Evolutionary conservation across 2,113 vertebrate species (phyloP), one percentile per base, ranked within the genome.

Genomic region (Rutilus rutilus): DNA sequence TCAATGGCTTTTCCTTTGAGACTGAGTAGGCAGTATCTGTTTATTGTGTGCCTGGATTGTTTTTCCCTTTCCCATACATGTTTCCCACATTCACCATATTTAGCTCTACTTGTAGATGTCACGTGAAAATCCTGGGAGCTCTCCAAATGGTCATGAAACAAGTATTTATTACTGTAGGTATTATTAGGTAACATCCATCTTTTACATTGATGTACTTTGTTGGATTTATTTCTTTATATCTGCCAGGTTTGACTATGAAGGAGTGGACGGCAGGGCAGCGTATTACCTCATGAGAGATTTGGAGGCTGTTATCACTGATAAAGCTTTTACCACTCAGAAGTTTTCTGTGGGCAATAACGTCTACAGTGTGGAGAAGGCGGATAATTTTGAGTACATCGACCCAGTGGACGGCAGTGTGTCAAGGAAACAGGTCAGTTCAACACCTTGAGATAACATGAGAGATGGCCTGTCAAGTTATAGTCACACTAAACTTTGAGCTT

Each of bases 301-400:
- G 92, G 97, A 99, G 89, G 93, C 93, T 69, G 93, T 97, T 84
- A 95, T 99, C 90, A 95, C 94, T 62, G 97, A 97, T 92, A 99
- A 99, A 91, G 95, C 97, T 0, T 99, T 99, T 93, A 93, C 92
- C 59, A 97, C 92, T 91, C 98, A 99, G 91, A 97, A 98, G 93
- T 99, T 99, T 91, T 97, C 98, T 8, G 98, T 99, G 73, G 98
- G 97, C 78, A 97, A 90, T 91, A 95, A 92, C 52, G 90, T 98
- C 89, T 99, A 97, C 94, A 96, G 93, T 4, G 97, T 99, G 92
- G 96, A 97, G 78, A 97, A 95, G 94, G 95, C 97, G 6, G 97
- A 97, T 92, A 98, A 96, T 93, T 99, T 98, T 78, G 97, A 99
- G 90, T 99, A 99, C 62, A 94, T 97, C 86, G 98, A 99, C 94